These are phyloP conservation scores for Maniola jurtina DNA, from an alignment of 1,140 invertebrate genomes.

Conservation along the genomic window DNA sequence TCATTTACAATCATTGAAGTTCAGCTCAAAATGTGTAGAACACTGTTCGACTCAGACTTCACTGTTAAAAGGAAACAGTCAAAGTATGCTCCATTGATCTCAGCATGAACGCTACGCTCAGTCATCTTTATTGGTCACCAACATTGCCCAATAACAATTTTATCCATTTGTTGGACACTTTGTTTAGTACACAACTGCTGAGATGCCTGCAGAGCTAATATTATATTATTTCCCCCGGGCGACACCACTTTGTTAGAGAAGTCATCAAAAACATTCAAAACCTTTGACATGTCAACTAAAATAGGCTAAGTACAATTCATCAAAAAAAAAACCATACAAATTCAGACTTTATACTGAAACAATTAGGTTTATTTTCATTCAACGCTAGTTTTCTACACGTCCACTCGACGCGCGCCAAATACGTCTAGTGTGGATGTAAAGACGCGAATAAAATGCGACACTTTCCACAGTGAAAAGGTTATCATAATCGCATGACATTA, in stretches of 20 bases:
- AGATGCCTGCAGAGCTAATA: no score
- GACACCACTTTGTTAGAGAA: background rate
- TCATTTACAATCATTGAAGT: no score
- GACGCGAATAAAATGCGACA: slow-evolving; percentile 5
- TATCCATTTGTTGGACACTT: no score
- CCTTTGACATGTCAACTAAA: slow-evolving; percentile 15
- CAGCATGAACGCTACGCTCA: no score
- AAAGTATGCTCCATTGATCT: no score
- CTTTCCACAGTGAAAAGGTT: slow-evolving; percentile 16
- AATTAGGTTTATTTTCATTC: slow-evolving; percentile 22
- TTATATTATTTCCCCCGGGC: background rate
- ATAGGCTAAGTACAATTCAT: slow-evolving; percentile 22
- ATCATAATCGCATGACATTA: slow-evolving; percentile 30
- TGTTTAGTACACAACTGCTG: no score
- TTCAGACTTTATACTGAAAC: slow-evolving; percentile 5
- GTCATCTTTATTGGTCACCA: no score
- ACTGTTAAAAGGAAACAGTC: no score
- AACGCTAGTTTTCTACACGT: background rate
- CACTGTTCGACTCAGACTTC: no score
- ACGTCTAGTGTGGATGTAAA: slow-evolving; percentile 19
- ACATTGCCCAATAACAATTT: no score
- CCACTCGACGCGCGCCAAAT: slow-evolving; percentile 31
- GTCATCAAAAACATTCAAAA: slow-evolving; percentile 7
- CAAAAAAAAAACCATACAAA: slow-evolving; percentile 1
- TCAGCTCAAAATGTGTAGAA: no score